phyloP scores from a whole-genome alignment of 2,888 invertebrate genomes.

The Erebia aethiops region DNA sequence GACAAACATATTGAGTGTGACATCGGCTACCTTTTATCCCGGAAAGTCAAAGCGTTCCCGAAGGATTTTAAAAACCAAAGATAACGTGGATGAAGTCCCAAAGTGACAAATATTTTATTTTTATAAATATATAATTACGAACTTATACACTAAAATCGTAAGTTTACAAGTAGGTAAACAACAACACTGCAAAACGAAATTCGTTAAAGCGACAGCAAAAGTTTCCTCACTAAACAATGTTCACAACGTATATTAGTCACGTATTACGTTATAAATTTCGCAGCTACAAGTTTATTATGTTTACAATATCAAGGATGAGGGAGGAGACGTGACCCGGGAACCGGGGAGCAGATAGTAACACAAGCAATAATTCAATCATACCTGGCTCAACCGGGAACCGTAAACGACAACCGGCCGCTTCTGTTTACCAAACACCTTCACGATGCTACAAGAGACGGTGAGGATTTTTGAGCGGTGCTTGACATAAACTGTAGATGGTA shows the following conservation, averaged over 20 bases:
- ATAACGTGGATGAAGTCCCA: too few species aligned
- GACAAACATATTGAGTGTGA: too few species aligned
- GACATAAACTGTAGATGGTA: too few species aligned
- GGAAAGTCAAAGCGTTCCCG: too few species aligned
- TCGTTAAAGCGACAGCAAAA: slow-evolving; percentile 9
- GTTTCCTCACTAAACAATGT: slow-evolving; percentile 18
- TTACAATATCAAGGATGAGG: slow-evolving; percentile 53
- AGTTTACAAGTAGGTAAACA: slow-evolving; percentile 7
- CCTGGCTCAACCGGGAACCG: slow-evolving; percentile 60
- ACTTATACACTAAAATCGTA: not conserved
- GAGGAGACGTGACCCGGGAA: slow-evolving; percentile 60
- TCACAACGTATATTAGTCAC: slow-evolving; percentile 32
- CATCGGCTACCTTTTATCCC: too few species aligned
- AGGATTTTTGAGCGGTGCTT: too few species aligned
- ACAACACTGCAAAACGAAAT: slow-evolving; percentile 10
- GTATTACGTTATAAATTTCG: slow-evolving; percentile 41
- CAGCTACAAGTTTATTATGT: slow-evolving; percentile 40
- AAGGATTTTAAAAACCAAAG: too few species aligned
- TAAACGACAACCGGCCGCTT: slow-evolving; percentile 47
- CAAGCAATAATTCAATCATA: slow-evolving; percentile 80
- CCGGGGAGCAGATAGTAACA: slow-evolving; percentile 55
- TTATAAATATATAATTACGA: too few species aligned
- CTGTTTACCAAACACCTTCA: slow-evolving; percentile 74
- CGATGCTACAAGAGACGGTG: slow-evolving; percentile 39
- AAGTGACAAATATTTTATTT: too few species aligned